A percentile compares a stretch with the other conserved stretches of the same genome.
Evolutionary conservation across 1,140 invertebrate genomes (phyloP).

Genomic region (Cepaea nemoralis): DNA sequence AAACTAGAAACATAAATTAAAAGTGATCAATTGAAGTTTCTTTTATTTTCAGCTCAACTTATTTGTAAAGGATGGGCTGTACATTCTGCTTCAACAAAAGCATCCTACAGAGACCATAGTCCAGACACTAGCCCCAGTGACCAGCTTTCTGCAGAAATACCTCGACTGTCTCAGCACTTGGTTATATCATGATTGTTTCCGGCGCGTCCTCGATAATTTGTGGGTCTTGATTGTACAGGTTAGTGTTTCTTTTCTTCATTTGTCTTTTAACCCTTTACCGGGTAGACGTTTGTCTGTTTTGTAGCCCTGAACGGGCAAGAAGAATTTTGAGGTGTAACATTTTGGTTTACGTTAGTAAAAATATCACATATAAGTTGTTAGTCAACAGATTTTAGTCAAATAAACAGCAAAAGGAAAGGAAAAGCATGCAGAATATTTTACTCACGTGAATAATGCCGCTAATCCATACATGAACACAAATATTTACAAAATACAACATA

Average conservation of each 20-base stretch:
- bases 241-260: neutral
- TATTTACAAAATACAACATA: too few species aligned
- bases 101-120: slow-evolving; percentile 41
- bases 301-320: too few species aligned
- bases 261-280: slow-evolving; percentile 10
- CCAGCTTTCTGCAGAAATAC: slow-evolving; percentile 59
- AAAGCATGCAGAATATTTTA: too few species aligned
- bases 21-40: neutral
- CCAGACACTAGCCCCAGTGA: slow-evolving; percentile 55
- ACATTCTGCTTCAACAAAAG: slow-evolving; percentile 51
- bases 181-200: slow-evolving; percentile 59
- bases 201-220: slow-evolving; percentile 54
- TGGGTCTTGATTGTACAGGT: slow-evolving; percentile 66
- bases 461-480: too few species aligned
- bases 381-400: too few species aligned
- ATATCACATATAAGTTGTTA: too few species aligned
- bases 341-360: too few species aligned
- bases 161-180: slow-evolving; percentile 55
- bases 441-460: too few species aligned
- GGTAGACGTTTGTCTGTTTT: too few species aligned
- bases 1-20: too few species aligned
- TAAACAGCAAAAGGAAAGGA: too few species aligned
- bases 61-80: slow-evolving; percentile 61
- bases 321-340: too few species aligned
- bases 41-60: slow-evolving; percentile 59